Base-by-base conservation (phyloP, 2,797 vertebrate species). In the Alca torda region DNA sequence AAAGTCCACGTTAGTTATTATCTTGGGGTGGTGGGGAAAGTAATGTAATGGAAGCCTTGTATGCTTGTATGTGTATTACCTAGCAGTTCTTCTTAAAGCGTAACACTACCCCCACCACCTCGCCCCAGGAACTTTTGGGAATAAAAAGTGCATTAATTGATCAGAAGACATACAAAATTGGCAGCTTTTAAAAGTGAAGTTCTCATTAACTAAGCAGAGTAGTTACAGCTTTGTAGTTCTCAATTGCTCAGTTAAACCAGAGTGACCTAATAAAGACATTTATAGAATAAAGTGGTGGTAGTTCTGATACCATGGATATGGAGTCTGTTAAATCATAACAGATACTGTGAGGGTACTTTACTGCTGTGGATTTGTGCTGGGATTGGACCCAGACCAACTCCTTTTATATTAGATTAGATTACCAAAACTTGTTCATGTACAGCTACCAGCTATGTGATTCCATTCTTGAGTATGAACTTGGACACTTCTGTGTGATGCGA, bases 81-180 rank as follows among this genome's bases (percentile, higher is more conserved):
- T 69, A 41, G 2, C 33, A 57, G 53, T n/a, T 23, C 30, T 53
- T 76, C 28, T 63, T 57, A 68, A 87, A 68, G 37, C 1, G 1
- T 73, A 69, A 33, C 12, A 14, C 4, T 54, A 6, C 7, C 3
- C 11, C 2, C 4, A 2, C 17, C 7, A 14, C 21, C 8, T 11
- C 21, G 24, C 15, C 9, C 3, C 23, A n/a, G 16, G 16, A 84
- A 31, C 35, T 74, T 83, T 19, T n/a, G 56, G 33, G 26, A 82
- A 21, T 65, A 50, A 33, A 30, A 75, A 61, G 13, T 70, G 35
- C 2, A 1, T 65, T 82, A 0, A 2, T 53, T 87, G 35, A 45
- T 84, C 20, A 39, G 43, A 74, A 77, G 30, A 64, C 9, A 20
- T 28, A 31, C 13, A 50, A 54, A 83, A 84, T 4, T 37, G 33